Evolutionary conservation across 2,888 invertebrate genomes (phyloP), one percentile per base, ranked within the genome.

Genomic region (Loripinus fragilis): DNA sequence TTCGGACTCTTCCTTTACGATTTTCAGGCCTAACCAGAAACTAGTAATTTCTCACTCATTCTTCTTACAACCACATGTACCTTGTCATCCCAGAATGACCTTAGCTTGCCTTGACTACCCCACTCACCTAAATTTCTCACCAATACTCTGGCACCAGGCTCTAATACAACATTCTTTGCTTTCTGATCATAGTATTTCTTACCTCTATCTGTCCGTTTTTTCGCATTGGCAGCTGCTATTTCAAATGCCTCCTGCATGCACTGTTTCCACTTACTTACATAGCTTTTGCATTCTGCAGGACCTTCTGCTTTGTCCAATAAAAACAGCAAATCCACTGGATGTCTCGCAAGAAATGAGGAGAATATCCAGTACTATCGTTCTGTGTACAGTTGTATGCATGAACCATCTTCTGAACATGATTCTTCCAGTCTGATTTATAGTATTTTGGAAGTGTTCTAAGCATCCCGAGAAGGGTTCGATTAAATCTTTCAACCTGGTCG

Each of bases 351-450:
- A 42, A 71, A 68, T 42, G 65, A 42, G 71, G 67, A 7, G 75
- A 41, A 33, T 66, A 71, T 1, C 52, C 71, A 0, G 71, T 78
- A n/a, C 41, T 48, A 35, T 74, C 71, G 67, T 70, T 52, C 23
- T 52, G 38, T 20, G 78, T 78, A 30, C 68, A 65, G 30, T 78
- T 78, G 41, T 78, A 78, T 12, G 71, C 74, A 67, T 75, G 71
- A 25, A 68, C 65, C 48, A 78, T 50, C 67, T 67, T 41, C 55
- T 65, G 30, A 1, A 78, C 25, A 68, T 75, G 76, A 25, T 28
- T 41, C 68, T 72, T 71, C 76, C 80, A 76, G 28, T 80, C 76
- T 20, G 33, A 10, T 50, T 80, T 80, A 20, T 52, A 42, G 1
- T 65, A 42, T 38, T 64, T 35, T 23, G 70, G 66, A 60, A 78